Evolutionary conservation across 2,888 invertebrate species (phyloP), one percentile per base, ranked within the genome.

Genomic region (Calameuta filiformis): DNA sequence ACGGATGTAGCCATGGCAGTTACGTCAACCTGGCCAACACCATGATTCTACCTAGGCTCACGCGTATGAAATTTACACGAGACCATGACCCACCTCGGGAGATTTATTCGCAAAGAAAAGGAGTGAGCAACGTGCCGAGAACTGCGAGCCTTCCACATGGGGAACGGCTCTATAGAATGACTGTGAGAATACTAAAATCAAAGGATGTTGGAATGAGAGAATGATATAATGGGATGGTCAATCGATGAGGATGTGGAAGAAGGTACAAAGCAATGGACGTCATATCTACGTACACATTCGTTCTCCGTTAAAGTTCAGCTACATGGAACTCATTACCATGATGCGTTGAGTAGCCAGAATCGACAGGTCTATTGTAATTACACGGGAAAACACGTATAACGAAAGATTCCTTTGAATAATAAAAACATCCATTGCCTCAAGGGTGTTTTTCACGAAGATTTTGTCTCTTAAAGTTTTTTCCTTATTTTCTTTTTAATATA

Each of bases 11-110:
- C 33, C 23, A 68, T 40, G 35, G 33, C n/a, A 34, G 74, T 74
- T 74, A 37, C 74, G 74, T 74, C 37, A 74, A 34, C n/a, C 35
- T 33, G 34, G 35, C 30, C 74, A 34, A 34, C 35, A 74, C 35
- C 35, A 37, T 33, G 74, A 33, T 31, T 35, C 74, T 71, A 69
- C 74, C 68, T 73, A 83, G 83, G 83, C 82, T 84, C 81, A 81
- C 80, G 83, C 81, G 81, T 81, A 77, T 81, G 79, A 84, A 84
- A 83, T 84, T 83, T 82, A 82, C 83, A 81, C 80, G 78, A 83
- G 84, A 82, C 84, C 84, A 79, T 84, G 84, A 84, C 84, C 84
- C 82, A 84, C 82, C 84, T 84, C 79, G 81, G 12, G 68, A 77
- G 71, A 56, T 56, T 56, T 56, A 56, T 56, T 56, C 56, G 56